Conservation (phyloP, 2,888 invertebrate genomes). For the Drosophila siamana region DNA sequence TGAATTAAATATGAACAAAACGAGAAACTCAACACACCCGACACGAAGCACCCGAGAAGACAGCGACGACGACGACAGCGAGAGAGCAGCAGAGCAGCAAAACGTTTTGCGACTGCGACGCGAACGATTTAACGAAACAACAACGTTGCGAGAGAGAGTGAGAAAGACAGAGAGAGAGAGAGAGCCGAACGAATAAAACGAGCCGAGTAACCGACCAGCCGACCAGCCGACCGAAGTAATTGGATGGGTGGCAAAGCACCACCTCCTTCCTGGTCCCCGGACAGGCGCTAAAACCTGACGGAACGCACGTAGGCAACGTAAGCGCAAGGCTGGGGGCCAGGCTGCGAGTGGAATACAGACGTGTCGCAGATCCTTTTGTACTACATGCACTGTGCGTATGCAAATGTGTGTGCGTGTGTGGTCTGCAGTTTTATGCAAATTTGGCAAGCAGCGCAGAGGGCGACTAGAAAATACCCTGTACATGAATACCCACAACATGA, state of each 20-base stretch:
- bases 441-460: neutral
- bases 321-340: conserved; percentile 25
- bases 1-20: conserved; percentile 15
- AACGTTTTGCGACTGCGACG: conserved; percentile 35
- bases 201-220: neutral
- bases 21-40: conserved; percentile 48
- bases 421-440: conserved; percentile 15
- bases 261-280: neutral
- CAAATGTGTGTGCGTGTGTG: neutral
- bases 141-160: conserved; percentile 13
- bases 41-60: conserved; percentile 13
- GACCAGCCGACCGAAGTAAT: conserved; percentile 4
- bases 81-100: conserved; percentile 3
- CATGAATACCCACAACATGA: too few relatives aligned
- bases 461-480: conserved; percentile 1
- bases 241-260: neutral
- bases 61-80: neutral
- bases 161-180: neutral
- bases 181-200: conserved; percentile 7
- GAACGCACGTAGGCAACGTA: conserved; percentile 61
- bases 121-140: conserved; percentile 48
- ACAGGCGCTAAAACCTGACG: conserved; percentile 40
- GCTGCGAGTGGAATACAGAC: conserved; percentile 26
- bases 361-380: conserved; percentile 38
- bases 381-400: neutral